Evolutionary conservation across 2,113 vertebrate species (phyloP).

Genomic region (Melanostigma gelatinosum): DNA sequence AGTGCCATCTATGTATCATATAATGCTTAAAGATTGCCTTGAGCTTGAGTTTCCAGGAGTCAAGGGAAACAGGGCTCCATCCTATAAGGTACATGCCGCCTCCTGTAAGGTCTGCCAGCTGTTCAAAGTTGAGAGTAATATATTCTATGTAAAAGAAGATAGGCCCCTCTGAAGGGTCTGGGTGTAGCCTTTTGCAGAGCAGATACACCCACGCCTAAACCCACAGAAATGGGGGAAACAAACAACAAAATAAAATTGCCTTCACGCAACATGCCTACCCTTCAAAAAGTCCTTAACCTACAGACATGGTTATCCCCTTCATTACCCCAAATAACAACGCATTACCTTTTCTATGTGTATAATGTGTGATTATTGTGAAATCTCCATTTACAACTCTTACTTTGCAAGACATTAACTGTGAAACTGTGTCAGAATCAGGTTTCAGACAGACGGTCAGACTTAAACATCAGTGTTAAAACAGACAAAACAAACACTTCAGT

Average conservation of each 20-base stretch:
- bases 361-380: background rate
- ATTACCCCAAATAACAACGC: background rate
- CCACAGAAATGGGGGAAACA: background rate
- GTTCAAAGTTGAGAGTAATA: background rate
- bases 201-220: background rate
- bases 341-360: background rate
- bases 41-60: background rate
- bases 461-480: constrained; percentile 2
- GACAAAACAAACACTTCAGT: background rate
- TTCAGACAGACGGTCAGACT: constrained; percentile 18
- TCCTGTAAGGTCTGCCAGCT: background rate
- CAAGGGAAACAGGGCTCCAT: background rate
- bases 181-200: background rate
- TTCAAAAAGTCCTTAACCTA: background rate
- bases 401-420: background rate
- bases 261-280: background rate
- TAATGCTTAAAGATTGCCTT: background rate
- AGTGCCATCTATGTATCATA: background rate
- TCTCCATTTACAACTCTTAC: background rate
- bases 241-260: background rate
- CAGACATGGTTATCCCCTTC: background rate
- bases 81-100: background rate
- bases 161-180: background rate
- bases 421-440: background rate
- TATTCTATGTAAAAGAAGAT: background rate